Base-by-base conservation (phyloP, 2,113 vertebrate genomes). In the Periophthalmus modestus region DNA sequence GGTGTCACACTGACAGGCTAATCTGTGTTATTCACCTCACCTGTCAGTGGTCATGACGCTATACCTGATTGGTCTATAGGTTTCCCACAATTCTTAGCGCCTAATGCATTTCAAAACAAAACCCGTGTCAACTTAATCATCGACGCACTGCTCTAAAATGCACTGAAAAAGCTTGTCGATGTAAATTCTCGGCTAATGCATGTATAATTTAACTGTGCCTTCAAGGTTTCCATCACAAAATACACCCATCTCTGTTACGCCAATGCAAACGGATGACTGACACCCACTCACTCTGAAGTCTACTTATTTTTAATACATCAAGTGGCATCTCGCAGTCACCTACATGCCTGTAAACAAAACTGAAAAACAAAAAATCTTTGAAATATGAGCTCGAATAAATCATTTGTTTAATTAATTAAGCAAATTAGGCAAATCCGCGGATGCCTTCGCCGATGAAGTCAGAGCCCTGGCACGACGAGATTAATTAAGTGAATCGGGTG, bases 401-500 rank as follows among this genome's bases (percentile, higher is more conserved):
- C 85, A 88, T 87, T 90, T 88, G 85, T 90, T 91, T 89, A 88
- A 88, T 91, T 90, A 89, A 91, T 91, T 88, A 88, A 88, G 89
- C 83, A 90, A 91, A 91, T 91, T 87, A 91, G 88, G 86, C 77
- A 90, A 88, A 89, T 89, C 83, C 83, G 58, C 63, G 83, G 82
- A 87, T 72, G 83, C 83, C 84, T 85, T 80, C 68, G 84, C 77
- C 82, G 84, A 82, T 65, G 79, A 71, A 82, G 82, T 33, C 36
- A 19, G 80, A 69, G 85, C 85, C 85, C 85, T 78, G 73, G 74
- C 83, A 83, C 77, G 57, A 81, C 84, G 69, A 81, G 85, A 87
- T 89, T 86, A 88, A 91, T 90, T 89, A 90, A 90, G 85, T 80
- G 85, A 79, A 84, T 89, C 78, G 58, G 69, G 66, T 70, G 46